These are phyloP conservation scores for Molothrus ater DNA, from an alignment of 2,797 vertebrate species.

Conservation along the genomic window DNA sequence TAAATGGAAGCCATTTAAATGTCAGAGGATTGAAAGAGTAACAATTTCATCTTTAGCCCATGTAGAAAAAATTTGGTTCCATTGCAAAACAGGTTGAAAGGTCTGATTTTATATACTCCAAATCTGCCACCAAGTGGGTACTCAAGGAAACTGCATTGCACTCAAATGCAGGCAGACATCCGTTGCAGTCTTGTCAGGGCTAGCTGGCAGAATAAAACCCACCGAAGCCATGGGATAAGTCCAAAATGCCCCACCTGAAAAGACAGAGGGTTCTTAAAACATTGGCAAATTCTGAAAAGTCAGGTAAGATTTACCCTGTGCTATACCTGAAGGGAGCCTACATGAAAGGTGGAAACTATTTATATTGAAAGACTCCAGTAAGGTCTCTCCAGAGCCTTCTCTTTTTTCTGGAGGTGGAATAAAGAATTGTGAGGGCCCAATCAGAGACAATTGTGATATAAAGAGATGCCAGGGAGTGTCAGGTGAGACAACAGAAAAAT, in stretches of 20 bases:
- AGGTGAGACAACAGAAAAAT: neutral
- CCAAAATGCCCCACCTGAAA: neutral
- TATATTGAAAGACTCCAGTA: neutral
- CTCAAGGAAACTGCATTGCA: neutral
- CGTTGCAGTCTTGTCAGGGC: neutral
- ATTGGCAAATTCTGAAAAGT: neutral
- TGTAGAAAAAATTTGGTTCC: neutral
- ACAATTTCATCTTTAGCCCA: neutral
- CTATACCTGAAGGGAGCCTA: neutral
- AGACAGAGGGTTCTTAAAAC: neutral
- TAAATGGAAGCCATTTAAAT: neutral
- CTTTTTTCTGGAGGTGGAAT: neutral
- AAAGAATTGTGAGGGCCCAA: neutral
- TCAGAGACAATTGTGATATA: neutral
- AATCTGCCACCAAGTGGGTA: neutral
- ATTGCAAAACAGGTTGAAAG: neutral
- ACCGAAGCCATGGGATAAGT: neutral
- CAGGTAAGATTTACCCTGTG: neutral
- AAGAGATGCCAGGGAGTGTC: fast-evolving
- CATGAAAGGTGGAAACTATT: neutral
- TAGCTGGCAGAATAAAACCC: neutral
- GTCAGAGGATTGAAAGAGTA: neutral
- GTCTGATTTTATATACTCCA: neutral
- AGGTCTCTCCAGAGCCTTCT: neutral
- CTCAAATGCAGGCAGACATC: neutral